Conservation (phyloP, 2,888 invertebrate genomes). For the Sylvicola fuscatus region DNA sequence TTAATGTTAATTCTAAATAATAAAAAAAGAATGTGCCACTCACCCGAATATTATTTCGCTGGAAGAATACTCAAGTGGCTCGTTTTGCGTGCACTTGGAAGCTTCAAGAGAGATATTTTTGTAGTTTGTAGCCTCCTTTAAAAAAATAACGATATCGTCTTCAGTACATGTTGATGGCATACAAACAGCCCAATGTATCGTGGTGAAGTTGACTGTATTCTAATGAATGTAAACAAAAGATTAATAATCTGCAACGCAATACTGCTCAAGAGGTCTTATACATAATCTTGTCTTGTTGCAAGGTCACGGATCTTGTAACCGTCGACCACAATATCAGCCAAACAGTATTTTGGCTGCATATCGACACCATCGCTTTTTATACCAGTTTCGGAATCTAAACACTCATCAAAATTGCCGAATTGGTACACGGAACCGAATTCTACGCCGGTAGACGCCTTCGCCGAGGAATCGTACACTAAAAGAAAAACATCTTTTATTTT, state of each 20-base stretch:
- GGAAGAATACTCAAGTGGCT: conserved; percentile 22
- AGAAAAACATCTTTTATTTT: conserved; percentile 7
- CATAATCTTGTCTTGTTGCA: conserved; percentile 8
- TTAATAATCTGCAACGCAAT: no score
- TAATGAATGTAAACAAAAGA: no score
- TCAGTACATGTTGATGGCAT: conserved; percentile 36
- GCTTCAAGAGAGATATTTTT: conserved; percentile 26
- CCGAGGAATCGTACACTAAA: conserved; percentile 53
- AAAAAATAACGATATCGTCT: conserved; percentile 30
- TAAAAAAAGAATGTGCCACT: conserved; percentile 7
- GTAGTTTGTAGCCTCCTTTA: conserved; percentile 21
- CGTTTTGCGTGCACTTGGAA: conserved; percentile 29
- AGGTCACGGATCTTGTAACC: conserved; percentile 9
- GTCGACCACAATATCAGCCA: conserved; percentile 30
- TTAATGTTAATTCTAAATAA: conserved; percentile 3
- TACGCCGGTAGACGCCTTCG: conserved; percentile 45
- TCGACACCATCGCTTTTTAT: conserved; percentile 15
- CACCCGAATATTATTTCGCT: conserved; percentile 25
- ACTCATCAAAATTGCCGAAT: conserved; percentile 55
- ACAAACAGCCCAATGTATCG: conserved; percentile 40
- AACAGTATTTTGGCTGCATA: conserved; percentile 35
- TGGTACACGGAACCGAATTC: conserved; percentile 46
- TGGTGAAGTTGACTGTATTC: conserved; percentile 9
- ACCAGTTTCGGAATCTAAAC: conserved; percentile 28
- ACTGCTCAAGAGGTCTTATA: no score